Evolutionary conservation across 2,797 vertebrate genomes (phyloP).

Genomic region (Lepus townsendii): DNA sequence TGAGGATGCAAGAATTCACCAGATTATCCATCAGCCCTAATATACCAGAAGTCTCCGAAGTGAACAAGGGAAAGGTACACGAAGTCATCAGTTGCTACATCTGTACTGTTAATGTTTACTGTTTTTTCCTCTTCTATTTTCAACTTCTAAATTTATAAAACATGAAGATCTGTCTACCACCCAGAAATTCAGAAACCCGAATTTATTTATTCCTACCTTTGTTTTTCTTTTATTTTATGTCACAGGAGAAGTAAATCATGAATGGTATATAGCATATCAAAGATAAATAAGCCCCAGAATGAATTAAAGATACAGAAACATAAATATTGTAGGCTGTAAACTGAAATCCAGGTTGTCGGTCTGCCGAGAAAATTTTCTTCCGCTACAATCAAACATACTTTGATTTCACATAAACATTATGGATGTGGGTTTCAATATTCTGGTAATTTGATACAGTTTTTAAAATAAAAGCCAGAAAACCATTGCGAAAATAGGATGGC

Average conservation of each 20-base stretch:
- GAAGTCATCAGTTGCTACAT: not conserved
- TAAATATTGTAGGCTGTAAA: not conserved
- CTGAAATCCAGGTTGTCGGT: not conserved
- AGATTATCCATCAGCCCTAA: not conserved
- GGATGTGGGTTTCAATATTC: not conserved
- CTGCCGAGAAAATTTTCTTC: conserved; percentile 55
- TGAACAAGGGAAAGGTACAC: not conserved
- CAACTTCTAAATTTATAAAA: conserved; percentile 18
- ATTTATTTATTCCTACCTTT: not conserved
- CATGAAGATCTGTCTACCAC: not conserved
- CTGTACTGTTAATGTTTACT: not conserved
- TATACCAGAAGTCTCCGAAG: not conserved
- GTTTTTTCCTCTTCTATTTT: conserved; percentile 27
- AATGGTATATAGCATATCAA: not conserved
- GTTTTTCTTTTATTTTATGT: conserved; percentile 42
- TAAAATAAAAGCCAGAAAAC: conserved; percentile 54
- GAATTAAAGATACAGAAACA: conserved; percentile 11
- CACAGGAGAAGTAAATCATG: not conserved
- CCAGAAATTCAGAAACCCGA: not conserved
- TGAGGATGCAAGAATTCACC: not conserved
- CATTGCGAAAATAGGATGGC: not conserved
- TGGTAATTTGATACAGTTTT: conserved; percentile 10
- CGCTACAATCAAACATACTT: conserved; percentile 13
- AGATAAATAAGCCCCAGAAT: conserved; percentile 23
- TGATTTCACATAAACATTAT: conserved; percentile 39